phyloP scores from a whole-genome alignment of 2,888 invertebrate genomes.

The Volucella zonaria region DNA sequence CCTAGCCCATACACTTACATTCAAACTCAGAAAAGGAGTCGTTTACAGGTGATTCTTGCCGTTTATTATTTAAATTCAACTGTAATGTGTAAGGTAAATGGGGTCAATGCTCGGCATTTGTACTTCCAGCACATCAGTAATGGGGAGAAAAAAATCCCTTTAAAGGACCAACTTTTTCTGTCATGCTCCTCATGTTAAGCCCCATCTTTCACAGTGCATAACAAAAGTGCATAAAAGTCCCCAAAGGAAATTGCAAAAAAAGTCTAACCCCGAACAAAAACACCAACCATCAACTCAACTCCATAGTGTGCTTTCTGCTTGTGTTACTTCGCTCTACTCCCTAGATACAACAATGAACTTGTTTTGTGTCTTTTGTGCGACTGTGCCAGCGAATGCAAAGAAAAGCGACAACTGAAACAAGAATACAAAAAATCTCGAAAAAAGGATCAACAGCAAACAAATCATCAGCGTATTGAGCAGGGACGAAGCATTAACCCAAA shows the following conservation, averaged over 20 bases:
- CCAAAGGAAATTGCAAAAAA: conserved; percentile 21
- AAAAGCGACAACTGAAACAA: conserved; percentile 3
- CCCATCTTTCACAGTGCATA: conserved; percentile 30
- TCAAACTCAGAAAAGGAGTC: too few species aligned
- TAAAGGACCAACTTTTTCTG: not conserved
- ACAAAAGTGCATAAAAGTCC: conserved; percentile 49
- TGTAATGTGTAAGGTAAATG: too few species aligned
- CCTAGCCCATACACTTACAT: too few species aligned
- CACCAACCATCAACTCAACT: not conserved
- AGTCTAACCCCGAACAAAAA: conserved; percentile 26
- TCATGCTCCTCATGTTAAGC: conserved; percentile 9
- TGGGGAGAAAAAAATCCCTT: not conserved
- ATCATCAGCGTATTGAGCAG: conserved; percentile 70
- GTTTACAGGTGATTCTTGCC: too few species aligned
- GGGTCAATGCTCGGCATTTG: too few species aligned
- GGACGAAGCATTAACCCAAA: conserved; percentile 64
- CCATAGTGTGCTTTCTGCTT: conserved; percentile 3
- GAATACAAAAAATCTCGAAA: conserved; percentile 1
- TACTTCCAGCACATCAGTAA: not conserved
- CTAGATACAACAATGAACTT: conserved; percentile 34
- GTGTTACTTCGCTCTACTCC: not conserved
- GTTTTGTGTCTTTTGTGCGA: conserved; percentile 38
- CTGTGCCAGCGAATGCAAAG: conserved; percentile 20
- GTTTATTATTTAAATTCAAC: too few species aligned
- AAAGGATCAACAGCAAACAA: conserved; percentile 51